Base-by-base conservation (phyloP, 1,140 invertebrate species). In the Trichonephila inaurata region DNA sequence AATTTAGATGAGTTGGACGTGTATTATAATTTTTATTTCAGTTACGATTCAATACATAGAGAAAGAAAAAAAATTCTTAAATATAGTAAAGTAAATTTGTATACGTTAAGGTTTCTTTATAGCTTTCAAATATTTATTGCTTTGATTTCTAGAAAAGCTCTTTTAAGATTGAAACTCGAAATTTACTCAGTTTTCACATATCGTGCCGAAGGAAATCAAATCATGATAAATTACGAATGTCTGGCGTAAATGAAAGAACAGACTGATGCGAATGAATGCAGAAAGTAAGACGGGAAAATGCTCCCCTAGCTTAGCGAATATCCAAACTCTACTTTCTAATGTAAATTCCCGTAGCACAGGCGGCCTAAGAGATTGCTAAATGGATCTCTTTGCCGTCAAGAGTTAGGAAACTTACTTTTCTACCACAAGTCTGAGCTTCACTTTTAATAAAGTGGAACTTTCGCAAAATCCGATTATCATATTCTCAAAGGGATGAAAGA, bases 381-480 rank as follows among this genome's bases (percentile, higher is more conserved):
- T 69, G 10, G 14, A 69, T 24, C 66, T n/a, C 64, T 69, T 69
- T 69, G 33, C 72, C 72, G 28, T 77, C 18, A 77, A 33, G 16
- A 33, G 72, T 77, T 77, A 19, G 24, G 21, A 24, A 69, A 24
- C n/a, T 24, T 69, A 69, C 66, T 69, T 69, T 69, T 69, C 66
- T 24, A 24, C n/a, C 19, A 21, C 7, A 21, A 5, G 7, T 62
- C 14, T 62, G 61, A 69, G 8, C 66, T 69, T 69, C 24, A n/a
- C 24, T 40, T 77, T 77, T 40, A 69, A 69, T 24, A 69, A 69
- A 69, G 21, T 69, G 14, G 24, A 69, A 62, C 12, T 12, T n/a
- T 69, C 66, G 24, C 66, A 69, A 28, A 69, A n/a, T 69, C 33
- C 69, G 66, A 69, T 69, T 69, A 69, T 69, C 66, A 69, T 77